These are phyloP conservation scores for Heteractis magnifica DNA, from an alignment of 92 coral and sea anemone species.

Conservation along the genomic window DNA sequence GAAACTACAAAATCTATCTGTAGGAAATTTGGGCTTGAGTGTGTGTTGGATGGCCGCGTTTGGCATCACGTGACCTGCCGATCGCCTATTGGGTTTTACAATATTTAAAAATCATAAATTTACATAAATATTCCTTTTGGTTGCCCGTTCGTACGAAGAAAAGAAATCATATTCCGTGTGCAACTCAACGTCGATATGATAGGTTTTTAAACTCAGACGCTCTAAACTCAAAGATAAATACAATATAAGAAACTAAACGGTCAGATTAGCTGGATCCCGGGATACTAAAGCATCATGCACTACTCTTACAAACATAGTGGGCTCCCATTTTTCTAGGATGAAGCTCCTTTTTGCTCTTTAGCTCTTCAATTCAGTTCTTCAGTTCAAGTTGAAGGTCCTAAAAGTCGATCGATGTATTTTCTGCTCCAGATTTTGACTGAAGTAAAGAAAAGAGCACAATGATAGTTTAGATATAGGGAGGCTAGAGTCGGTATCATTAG, in stretches of 20 bases:
- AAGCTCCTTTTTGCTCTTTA: too few relatives aligned
- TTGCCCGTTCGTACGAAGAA: neutral
- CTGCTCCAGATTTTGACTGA: neutral
- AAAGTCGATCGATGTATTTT: neutral
- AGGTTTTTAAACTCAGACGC: slow-evolving; percentile 6
- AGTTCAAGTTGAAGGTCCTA: neutral
- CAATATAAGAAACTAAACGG: neutral
- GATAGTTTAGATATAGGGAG: too few relatives aligned
- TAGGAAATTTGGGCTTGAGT: too few relatives aligned
- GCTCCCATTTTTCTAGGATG: too few relatives aligned
- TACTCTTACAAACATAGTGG: too few relatives aligned
- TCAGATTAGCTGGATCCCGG: too few relatives aligned
- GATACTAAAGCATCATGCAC: too few relatives aligned
- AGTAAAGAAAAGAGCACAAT: neutral
- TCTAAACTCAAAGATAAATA: neutral
- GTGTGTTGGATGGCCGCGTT: neutral
- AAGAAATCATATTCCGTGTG: neutral
- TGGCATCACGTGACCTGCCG: neutral
- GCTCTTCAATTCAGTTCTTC: neutral
- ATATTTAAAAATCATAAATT: neutral
- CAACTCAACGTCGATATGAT: neutral
- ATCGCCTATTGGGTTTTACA: neutral
- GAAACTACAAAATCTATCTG: too few relatives aligned
- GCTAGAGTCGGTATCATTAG: too few relatives aligned
- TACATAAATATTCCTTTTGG: neutral